A percentile compares a stretch with the other conserved stretches of the same genome.
phyloP scores from a whole-genome alignment of 2,888 invertebrate species.

The Chymomyza fuscimana region DNA sequence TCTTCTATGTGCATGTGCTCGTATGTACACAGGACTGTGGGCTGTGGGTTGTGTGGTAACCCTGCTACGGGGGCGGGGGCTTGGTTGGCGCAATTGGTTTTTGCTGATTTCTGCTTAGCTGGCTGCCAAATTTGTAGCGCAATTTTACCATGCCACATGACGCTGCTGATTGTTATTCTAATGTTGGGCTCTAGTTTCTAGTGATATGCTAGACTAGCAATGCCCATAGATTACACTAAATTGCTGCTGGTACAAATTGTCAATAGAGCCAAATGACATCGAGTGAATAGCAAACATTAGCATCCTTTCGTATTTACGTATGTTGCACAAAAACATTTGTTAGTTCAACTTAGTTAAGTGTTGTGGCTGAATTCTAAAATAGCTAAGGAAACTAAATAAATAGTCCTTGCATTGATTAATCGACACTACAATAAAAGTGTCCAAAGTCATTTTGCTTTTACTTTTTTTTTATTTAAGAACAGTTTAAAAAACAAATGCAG shows the following conservation, averaged over 20 bases:
- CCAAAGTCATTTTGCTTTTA: no score
- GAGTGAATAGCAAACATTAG: constrained; percentile 35
- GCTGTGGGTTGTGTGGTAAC: constrained; percentile 19
- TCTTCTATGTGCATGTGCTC: constrained; percentile 48
- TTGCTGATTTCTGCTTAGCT: constrained; percentile 52
- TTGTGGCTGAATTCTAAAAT: not conserved
- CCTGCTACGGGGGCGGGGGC: not conserved
- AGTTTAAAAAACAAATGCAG: no score
- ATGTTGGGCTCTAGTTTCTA: constrained; percentile 53
- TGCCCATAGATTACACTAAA: constrained; percentile 55
- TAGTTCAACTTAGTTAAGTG: not conserved
- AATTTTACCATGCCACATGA: constrained; percentile 49
- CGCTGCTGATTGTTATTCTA: constrained; percentile 71
- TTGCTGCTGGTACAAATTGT: constrained; percentile 42
- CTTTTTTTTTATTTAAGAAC: no score
- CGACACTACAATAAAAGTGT: not conserved
- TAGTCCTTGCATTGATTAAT: not conserved
- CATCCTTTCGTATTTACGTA: not conserved
- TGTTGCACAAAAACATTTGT: not conserved
- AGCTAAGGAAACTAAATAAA: not conserved
- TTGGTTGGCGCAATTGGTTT: constrained; percentile 50
- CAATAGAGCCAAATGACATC: constrained; percentile 43
- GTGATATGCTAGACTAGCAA: constrained; percentile 20
- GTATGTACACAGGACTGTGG: constrained; percentile 6
- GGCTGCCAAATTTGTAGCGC: constrained; percentile 22